These are phyloP conservation scores for Patella pellucida DNA, from an alignment of 2,888 invertebrate genomes.

Conservation along the genomic window DNA sequence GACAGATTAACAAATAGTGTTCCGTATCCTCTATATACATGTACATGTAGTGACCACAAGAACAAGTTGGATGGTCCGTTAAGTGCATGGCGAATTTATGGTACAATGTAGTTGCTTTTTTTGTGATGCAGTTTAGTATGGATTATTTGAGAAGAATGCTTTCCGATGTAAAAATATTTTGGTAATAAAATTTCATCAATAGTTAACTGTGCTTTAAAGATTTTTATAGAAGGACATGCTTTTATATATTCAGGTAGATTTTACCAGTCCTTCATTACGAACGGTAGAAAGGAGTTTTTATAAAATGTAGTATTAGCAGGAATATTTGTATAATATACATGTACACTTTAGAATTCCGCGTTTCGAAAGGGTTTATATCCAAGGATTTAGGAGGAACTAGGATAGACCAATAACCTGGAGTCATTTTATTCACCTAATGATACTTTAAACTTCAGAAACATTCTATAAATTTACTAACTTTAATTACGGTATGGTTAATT, in stretches of 20 bases:
- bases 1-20: slow-evolving; percentile 7
- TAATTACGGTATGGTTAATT: no score
- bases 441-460: no score
- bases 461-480: no score
- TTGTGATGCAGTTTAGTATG: background rate
- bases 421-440: background rate
- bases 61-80: background rate
- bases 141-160: background rate
- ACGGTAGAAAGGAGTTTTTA: background rate
- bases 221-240: background rate
- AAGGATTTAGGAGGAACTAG: background rate
- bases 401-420: background rate
- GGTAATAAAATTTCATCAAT: background rate
- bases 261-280: background rate
- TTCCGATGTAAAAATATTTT: background rate
- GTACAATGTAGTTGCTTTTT: background rate
- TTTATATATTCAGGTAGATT: background rate
- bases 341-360: background rate
- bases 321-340: no score
- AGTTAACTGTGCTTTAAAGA: background rate
- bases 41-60: background rate
- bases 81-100: background rate
- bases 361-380: background rate
- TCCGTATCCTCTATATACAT: background rate
- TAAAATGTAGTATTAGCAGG: background rate